Conservation (phyloP, 2,113 vertebrate genomes). For the Trogon surrucura region DNA sequence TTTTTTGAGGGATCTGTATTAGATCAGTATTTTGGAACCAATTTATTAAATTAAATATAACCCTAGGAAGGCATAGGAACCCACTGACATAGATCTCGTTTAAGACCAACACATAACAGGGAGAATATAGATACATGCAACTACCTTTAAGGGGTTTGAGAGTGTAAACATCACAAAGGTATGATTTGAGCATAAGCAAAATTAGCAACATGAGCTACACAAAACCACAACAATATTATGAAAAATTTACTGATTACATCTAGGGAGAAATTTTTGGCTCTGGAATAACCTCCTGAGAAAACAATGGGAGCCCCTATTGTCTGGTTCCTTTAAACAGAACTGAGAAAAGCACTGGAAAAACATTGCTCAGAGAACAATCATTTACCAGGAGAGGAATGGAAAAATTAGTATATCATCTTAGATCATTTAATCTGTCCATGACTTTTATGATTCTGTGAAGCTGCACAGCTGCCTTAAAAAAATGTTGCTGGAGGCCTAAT, state of each 20-base stretch:
- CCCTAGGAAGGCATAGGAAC: background rate
- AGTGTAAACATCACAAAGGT: background rate
- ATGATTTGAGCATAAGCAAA: background rate
- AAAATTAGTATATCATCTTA: slow-evolving; percentile 11
- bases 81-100: background rate
- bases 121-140: background rate
- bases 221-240: background rate
- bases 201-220: background rate
- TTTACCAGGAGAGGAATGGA: slow-evolving; percentile 11
- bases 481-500: background rate
- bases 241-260: slow-evolving; percentile 19
- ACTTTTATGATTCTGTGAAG: slow-evolving; percentile 18
- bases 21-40: background rate
- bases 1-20: background rate
- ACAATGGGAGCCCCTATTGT: slow-evolving; percentile 31
- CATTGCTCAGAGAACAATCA: background rate
- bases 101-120: background rate
- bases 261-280: slow-evolving; percentile 1
- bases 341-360: slow-evolving; percentile 50
- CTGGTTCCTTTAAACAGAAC: slow-evolving; percentile 30
- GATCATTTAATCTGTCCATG: background rate
- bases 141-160: background rate
- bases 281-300: slow-evolving; percentile 25
- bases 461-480: background rate
- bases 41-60: background rate